Evolutionary conservation across 2,797 vertebrate genomes (phyloP), one percentile per base, ranked within the genome.

Genomic region (Hapalemur alaotrensis): DNA sequence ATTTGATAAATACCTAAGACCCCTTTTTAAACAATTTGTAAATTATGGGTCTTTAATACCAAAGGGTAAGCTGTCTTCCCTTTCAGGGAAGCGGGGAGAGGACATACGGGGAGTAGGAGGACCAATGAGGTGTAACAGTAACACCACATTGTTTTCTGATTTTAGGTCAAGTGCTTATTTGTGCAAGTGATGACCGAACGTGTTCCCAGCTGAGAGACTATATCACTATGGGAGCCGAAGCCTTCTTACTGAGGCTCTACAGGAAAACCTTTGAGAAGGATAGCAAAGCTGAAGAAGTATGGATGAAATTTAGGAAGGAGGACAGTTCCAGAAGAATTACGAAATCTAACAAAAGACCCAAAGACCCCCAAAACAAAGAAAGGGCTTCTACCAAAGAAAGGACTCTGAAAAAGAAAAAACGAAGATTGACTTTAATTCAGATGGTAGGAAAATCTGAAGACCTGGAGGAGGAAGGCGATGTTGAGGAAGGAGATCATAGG

Each of bases 121-220:
- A 30, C 30, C 18, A 2, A 8, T 28, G 32, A 48, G 50, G 57
- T 2, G 57, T 2, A 8, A 52, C 3, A 48, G 78, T 61, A 54
- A 80, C 48, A 5, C 43, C 32, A 30, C 9, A 0, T 5, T 79
- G 46, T 95, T 96, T 97, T 95, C 78, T 89, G 48, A 57, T 96
- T 97, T 52, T 98, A 99, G 99, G 99, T 82, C 99, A 98, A 25
- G 99, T 99, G 41, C 98, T 99, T 84, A 99, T 99, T 95, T 99
- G 99, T 96, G 99, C 99, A 92, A 99, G 99, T 5, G 99, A 99
- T 15, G 99, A 99, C 98, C 98, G 99, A 78, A 99, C 99, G 0
- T 99, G 99, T 69, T 99, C 99, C 28, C 99, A 99, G 98, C 99
- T 99, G 83, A 99, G 99, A 95, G 99, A 99, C 97, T 99, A 96